Base-by-base conservation (phyloP, 2,888 invertebrate species). In the Tetanocera ferruginea region DNA sequence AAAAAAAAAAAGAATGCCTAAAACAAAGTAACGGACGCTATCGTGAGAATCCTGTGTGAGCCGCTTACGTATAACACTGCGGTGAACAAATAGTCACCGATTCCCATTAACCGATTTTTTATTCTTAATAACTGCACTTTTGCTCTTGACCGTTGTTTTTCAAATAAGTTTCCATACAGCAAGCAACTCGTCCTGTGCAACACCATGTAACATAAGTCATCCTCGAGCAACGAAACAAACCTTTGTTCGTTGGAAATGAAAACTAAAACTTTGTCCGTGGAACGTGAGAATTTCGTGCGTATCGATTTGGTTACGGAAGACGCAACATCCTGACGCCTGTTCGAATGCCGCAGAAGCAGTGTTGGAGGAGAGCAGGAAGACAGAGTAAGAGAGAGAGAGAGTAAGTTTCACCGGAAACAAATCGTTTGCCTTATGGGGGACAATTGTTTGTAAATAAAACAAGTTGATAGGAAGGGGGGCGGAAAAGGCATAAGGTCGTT, bases 231-330 rank as follows among this genome's bases (percentile, higher is more conserved):
- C 19, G 19, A 9, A 51, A 14, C 17, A 5, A 25, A 49, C 37
- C 43, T n/a, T 23, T 43, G 19, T 17, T 52, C 49, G 28, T 17
- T 60, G 11, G 14, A 55, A 25, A 34, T 14, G 34, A 55, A 71
- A 55, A 55, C n/a, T 31, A 1, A 19, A 31, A 71, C 71, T n/a
- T 66, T 55, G 17, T 37, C 8, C 34, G n/a, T 6, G 9, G 55
- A 55, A 34, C 71, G 71, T 71, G 71, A 71, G 71, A 71, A 71
- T 34, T 11, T 9, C 19, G 52, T 34, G 66, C 9, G 23, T 55
- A 55, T 23, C 51, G 52, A 3, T 71, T 31, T 71, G 23, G 19
- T 43, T 8, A 31, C 43, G 37, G 31, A 67, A 19, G 43, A 28
- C 37, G 49, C 14, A 49, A 14, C 34, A 34, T 71, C n/a, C 28